Evolutionary conservation across 2,113 vertebrate genomes (phyloP).

Genomic region (Microtus pennsylvanicus): DNA sequence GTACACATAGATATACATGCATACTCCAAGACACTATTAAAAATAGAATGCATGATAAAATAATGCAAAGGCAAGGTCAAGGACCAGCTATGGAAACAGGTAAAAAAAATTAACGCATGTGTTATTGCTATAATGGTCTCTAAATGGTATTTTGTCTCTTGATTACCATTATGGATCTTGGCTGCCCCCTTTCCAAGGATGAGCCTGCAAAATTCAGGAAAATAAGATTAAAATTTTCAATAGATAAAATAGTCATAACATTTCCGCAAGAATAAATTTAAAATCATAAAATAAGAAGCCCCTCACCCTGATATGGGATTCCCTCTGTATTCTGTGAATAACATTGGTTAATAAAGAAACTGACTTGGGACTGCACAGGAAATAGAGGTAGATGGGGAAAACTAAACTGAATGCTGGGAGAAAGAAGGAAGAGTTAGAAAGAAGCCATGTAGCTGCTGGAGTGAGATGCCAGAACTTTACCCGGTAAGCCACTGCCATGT

Average conservation of each 20-base stretch:
- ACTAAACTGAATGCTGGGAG: too few relatives aligned
- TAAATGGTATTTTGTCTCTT: slow-evolving; percentile 5
- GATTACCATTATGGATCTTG: slow-evolving; percentile 73
- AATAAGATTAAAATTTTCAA: slow-evolving; percentile 36
- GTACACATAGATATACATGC: neutral
- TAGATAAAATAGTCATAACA: slow-evolving; percentile 34
- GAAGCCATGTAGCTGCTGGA: too few relatives aligned
- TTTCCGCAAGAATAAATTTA: slow-evolving; percentile 45
- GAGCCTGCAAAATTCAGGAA: slow-evolving; percentile 72
- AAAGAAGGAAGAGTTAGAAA: too few relatives aligned
- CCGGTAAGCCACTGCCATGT: too few relatives aligned
- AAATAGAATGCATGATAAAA: neutral
- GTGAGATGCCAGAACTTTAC: too few relatives aligned
- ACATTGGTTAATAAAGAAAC: too few relatives aligned
- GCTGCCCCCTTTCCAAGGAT: slow-evolving; percentile 47
- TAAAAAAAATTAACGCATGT: slow-evolving; percentile 1
- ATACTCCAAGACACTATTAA: neutral
- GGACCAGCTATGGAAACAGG: neutral
- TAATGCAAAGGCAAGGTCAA: neutral
- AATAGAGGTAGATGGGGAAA: too few relatives aligned
- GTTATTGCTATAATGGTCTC: slow-evolving; percentile 24
- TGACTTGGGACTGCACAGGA: too few relatives aligned
- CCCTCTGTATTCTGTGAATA: too few relatives aligned
- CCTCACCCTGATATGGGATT: neutral
- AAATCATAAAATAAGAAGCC: neutral